A percentile compares a stretch with the other conserved stretches of the same genome.
These are phyloP conservation scores for Raphicerus campestris DNA, from an alignment of 2,113 vertebrate species.

Conservation along the genomic window DNA sequence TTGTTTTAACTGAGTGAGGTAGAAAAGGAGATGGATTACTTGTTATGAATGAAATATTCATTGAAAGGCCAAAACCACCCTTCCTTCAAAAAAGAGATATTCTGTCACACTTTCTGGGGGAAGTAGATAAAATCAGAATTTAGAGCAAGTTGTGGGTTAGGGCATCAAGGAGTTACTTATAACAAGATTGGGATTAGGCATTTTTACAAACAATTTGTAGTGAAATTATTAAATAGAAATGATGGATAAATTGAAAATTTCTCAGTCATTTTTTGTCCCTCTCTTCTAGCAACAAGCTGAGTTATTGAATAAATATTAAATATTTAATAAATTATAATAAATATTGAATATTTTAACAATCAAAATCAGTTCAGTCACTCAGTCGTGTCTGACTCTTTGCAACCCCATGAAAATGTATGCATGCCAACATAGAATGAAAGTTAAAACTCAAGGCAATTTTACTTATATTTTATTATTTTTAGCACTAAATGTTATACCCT, in stretches of 20 bases:
- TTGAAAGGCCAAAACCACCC: background rate
- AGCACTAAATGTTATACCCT: background rate
- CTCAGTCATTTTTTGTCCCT: background rate
- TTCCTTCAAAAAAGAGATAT: background rate
- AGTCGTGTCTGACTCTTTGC: background rate
- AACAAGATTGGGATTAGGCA: background rate
- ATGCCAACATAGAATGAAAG: background rate
- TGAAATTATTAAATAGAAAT: background rate
- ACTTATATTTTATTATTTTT: background rate
- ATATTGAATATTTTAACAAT: background rate
- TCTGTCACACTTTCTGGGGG: background rate
- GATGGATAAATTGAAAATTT: background rate
- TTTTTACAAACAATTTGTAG: background rate
- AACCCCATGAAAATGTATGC: background rate
- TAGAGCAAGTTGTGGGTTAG: background rate
- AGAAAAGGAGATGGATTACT: constrained; percentile 9
- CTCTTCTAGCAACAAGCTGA: background rate
- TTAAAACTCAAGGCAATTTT: background rate
- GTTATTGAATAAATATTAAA: background rate
- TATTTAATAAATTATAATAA: background rate
- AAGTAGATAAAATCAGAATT: background rate
- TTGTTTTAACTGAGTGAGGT: background rate
- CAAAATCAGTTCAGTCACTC: background rate
- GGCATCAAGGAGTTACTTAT: background rate
- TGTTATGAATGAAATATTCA: background rate